Conservation (phyloP, 1,140 invertebrate genomes). For the Dendroctonus ponderosae region DNA sequence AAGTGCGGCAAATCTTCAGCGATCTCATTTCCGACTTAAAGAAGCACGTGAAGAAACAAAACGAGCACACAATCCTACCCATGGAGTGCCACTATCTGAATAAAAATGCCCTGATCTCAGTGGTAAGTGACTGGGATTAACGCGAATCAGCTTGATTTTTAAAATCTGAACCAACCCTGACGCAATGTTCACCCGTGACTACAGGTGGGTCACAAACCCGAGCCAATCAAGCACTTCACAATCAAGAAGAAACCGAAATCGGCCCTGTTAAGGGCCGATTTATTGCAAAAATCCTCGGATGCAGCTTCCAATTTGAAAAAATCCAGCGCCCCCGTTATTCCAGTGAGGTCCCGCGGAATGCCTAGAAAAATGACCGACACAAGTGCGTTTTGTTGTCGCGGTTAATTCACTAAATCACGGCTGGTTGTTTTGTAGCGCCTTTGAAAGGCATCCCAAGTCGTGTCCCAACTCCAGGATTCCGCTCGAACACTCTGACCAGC, state of each 20-base stretch:
- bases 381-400: constrained; percentile 58
- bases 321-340: constrained; percentile 82
- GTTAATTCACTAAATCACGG: neutral
- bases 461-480: constrained; percentile 65
- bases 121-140: constrained; percentile 72
- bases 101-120: constrained; percentile 84
- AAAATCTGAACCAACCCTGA: neutral
- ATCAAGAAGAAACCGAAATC: constrained; percentile 95
- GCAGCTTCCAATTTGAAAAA: constrained; percentile 87
- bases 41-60: constrained; percentile 82
- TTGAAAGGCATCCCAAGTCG: constrained; percentile 86
- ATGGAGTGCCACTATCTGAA: constrained; percentile 96
- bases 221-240: constrained; percentile 85
- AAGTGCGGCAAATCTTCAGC: constrained; percentile 84
- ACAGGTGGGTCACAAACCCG: constrained; percentile 62
- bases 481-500: constrained; percentile 59
- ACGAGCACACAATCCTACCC: constrained; percentile 83
- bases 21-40: constrained; percentile 86
- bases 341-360: constrained; percentile 89
- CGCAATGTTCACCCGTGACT: neutral
- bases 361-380: constrained; percentile 95
- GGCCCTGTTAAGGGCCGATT: constrained; percentile 81
- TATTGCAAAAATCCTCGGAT: constrained; percentile 89
- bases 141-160: constrained; percentile 7
- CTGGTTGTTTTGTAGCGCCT: constrained; percentile 63